Percentiles rank a stretch among this genome's conserved stretches.
Conservation (phyloP, 2,113 vertebrate genomes). For the Sakesphorus luctuosus region DNA sequence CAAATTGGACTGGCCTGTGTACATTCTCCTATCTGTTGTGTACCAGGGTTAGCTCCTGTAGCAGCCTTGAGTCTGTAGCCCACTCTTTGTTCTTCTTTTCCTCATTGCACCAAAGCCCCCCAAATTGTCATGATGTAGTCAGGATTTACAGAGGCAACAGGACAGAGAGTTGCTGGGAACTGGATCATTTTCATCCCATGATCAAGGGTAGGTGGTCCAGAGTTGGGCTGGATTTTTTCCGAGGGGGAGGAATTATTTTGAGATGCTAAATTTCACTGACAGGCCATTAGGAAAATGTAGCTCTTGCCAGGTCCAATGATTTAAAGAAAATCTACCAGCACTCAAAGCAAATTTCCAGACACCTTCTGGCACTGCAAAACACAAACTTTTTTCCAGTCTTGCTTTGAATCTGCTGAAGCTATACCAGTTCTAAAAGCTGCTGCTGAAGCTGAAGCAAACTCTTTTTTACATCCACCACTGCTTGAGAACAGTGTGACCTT, state of each 20-base stretch:
- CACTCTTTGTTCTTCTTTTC: neutral
- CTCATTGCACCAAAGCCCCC: neutral
- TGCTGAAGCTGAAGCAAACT: neutral
- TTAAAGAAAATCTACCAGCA: neutral
- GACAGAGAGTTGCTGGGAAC: neutral
- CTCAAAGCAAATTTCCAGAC: conserved; percentile 36
- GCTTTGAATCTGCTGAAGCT: conserved; percentile 5
- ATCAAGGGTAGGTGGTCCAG: neutral
- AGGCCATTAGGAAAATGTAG: conserved; percentile 24
- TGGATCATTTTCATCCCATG: neutral
- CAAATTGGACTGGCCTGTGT: neutral
- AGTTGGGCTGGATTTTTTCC: neutral
- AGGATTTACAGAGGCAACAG: neutral
- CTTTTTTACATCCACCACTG: conserved; percentile 12
- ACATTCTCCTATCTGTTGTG: neutral
- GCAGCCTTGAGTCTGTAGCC: neutral
- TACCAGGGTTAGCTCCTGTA: neutral
- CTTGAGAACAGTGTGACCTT: conserved; percentile 27
- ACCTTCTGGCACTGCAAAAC: conserved; percentile 12
- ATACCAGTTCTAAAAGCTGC: conserved; percentile 11
- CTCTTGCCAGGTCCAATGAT: neutral
- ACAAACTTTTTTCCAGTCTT: neutral
- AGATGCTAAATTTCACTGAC: neutral
- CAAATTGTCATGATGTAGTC: neutral
- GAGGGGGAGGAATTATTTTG: neutral